phyloP scores from a whole-genome alignment of 2,888 invertebrate genomes.

The Pogonocherus hispidulus region DNA sequence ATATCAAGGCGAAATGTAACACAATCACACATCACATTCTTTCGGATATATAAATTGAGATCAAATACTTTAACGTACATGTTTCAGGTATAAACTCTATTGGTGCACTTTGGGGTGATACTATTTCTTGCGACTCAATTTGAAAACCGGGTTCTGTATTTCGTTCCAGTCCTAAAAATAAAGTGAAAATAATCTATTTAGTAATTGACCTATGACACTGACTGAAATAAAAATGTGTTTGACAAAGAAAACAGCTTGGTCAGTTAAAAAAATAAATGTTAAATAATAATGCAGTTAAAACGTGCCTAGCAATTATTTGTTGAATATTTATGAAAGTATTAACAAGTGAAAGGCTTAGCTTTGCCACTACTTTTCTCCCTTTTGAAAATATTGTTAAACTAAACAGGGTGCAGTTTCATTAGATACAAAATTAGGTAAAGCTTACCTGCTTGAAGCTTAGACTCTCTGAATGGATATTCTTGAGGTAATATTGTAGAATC shows the following conservation, averaged over 20 bases:
- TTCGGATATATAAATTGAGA: background rate
- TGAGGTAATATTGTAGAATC: constrained; percentile 2
- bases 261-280: background rate
- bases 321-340: background rate
- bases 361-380: background rate
- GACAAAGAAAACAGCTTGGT: too few species aligned
- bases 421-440: background rate
- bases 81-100: background rate
- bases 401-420: too few species aligned
- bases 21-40: background rate
- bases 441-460: constrained; percentile 4
- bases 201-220: background rate
- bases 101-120: background rate
- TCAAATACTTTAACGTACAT: background rate
- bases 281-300: background rate
- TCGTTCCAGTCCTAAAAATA: background rate
- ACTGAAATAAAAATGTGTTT: too few species aligned
- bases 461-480: background rate
- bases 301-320: constrained; percentile 2
- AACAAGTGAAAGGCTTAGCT: background rate
- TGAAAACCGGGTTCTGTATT: background rate
- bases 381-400: background rate
- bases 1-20: background rate
- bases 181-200: background rate
- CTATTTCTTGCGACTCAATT: background rate